Evolutionary conservation across 2,888 invertebrate species (phyloP).

Genomic region (Acanthopleura granulata): DNA sequence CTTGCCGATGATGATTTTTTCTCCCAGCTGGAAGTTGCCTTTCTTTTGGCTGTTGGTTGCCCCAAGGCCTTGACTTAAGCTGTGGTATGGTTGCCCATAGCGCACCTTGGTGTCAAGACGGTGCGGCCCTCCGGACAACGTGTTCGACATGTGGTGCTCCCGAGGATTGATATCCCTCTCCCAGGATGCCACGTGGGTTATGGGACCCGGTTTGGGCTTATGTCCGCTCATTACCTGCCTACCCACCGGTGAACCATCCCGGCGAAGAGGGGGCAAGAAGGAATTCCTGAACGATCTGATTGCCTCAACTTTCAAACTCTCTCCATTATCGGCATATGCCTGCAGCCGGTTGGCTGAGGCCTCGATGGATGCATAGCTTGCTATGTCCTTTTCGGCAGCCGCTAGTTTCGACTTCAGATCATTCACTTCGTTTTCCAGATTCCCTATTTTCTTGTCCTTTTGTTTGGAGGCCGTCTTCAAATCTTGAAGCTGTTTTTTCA

Average conservation of each 20-base stretch:
- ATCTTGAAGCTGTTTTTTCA: conserved; percentile 52
- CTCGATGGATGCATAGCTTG: not conserved
- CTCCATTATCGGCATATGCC: not conserved
- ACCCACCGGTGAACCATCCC: not conserved
- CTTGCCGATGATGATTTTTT: conserved; percentile 6
- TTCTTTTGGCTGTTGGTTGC: not conserved
- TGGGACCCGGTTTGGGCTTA: not conserved
- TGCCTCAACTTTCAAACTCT: not conserved
- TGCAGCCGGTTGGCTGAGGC: not conserved
- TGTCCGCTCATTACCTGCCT: not conserved
- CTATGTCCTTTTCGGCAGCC: not conserved
- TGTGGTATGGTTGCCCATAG: conserved; percentile 6
- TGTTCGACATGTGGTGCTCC: not conserved
- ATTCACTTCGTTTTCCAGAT: conserved; percentile 40
- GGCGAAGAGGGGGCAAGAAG: not conserved
- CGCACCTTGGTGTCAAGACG: not conserved
- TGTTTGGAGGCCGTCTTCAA: conserved; percentile 42
- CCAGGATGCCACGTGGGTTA: no score
- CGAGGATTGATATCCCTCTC: not conserved
- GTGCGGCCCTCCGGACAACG: not conserved
- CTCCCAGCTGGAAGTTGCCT: not conserved
- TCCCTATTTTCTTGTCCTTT: conserved; percentile 44
- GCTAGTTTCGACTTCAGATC: conserved; percentile 35
- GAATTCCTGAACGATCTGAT: not conserved
- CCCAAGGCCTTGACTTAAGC: not conserved